phyloP scores from a whole-genome alignment of 2,797 vertebrate species.

The Darevskia mixta region DNA sequence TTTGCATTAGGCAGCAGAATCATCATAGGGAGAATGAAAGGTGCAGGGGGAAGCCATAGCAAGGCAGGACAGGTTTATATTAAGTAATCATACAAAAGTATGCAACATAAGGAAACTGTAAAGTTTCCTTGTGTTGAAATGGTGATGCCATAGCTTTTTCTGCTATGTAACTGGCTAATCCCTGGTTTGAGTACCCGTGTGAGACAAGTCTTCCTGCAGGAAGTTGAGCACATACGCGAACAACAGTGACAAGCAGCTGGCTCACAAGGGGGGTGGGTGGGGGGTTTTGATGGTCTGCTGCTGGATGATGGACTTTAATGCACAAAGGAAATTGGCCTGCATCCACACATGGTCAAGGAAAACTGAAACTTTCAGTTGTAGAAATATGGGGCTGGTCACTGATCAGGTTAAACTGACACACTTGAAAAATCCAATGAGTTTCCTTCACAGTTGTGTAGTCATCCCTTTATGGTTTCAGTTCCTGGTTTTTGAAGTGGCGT shows the following conservation, averaged over 20 bases:
- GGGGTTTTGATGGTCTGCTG: background rate
- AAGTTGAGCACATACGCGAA: background rate
- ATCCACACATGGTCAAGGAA: background rate
- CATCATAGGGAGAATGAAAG: background rate
- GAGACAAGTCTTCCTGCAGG: background rate
- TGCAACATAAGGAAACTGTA: background rate
- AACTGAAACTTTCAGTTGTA: background rate
- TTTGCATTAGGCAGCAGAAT: background rate
- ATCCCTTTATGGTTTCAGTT: conserved; percentile 4
- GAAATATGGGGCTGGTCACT: background rate
- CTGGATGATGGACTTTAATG: background rate
- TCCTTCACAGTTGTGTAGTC: background rate
- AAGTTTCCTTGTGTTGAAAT: background rate
- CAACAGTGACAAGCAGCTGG: background rate
- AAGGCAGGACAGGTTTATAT: background rate
- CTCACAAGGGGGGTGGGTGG: no score
- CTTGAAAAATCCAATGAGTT: background rate
- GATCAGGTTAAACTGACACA: background rate
- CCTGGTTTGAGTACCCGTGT: background rate
- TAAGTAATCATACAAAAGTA: background rate
- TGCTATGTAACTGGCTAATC: background rate
- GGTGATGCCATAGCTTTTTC: background rate
- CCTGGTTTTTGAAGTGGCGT: background rate
- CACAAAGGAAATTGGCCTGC: background rate
- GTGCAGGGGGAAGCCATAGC: background rate